Base-by-base conservation (phyloP, 1,140 invertebrate species). In the Stenopsyche tienmushanensis region DNA sequence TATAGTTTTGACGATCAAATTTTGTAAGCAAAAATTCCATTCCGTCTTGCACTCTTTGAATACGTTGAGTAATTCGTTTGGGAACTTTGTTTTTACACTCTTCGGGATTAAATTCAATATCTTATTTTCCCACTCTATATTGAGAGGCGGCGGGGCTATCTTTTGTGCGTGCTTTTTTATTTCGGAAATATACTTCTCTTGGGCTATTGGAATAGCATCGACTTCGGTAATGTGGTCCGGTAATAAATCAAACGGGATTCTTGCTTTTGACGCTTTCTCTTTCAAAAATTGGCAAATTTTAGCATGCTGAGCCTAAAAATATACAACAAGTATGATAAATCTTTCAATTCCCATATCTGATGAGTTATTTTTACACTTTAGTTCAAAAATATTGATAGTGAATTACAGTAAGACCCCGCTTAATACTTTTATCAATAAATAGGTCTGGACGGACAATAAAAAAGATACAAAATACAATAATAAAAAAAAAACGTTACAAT, bases 41-140 rank as follows among this genome's bases (percentile, higher is more conserved):
- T 78, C 77, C 1, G 69, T 53, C 66, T 82, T 83, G 26, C 74
- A 77, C 67, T 84, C 82, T 17, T 77, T 63, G 20, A 85, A 74
- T 5, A 83, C 70, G 18, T 75, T 73, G 25, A 82, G 73, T 10
- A 80, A 78, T 3, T 78, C 64, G 23, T 71, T 52, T 2, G 75
- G 74, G 63, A 77, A 83, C 24, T 78, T 72, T 15, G 70, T 73
- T 65, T 74, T 73, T 1, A 82, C 65, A 63, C 77, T 76, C 1
- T 69, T 34, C 5, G 79, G 78, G 18, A 83, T 74, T 5, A 83
- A 72, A 29, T 72, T 72, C 39, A 73, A 72, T 29, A 85, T 84
- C 67, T 75, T 78, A 18, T 73, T 66, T 72, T 85, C 82, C 79
- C 82, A 84, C 23, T 75, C 72, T 54, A 75, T 76, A 0, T 80